Evolutionary conservation across 2,888 invertebrate genomes (phyloP).

Genomic region (Aelia acuminata): DNA sequence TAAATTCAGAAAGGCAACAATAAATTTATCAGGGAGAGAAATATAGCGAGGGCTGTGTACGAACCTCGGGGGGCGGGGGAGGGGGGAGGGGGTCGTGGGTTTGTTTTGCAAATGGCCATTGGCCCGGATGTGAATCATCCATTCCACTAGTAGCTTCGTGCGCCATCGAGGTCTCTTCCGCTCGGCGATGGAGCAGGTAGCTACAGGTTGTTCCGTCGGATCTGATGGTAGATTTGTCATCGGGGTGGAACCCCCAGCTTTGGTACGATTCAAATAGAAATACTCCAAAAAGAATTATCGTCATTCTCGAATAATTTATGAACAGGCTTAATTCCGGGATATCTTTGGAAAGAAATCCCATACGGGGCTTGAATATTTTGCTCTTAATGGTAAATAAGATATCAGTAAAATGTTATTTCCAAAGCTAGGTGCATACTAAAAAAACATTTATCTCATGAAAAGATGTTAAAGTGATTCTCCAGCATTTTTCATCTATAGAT

Average conservation of each 20-base stretch:
- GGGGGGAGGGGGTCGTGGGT: background rate
- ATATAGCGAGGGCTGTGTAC: background rate
- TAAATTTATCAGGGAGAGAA: slow-evolving; percentile 44
- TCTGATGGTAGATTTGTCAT: slow-evolving; percentile 34
- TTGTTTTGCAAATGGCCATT: slow-evolving; percentile 47
- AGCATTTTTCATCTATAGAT: too few species aligned
- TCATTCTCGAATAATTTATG: background rate
- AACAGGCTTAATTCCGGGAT: background rate
- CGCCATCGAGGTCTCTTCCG: background rate
- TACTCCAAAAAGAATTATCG: background rate
- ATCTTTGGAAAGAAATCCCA: background rate
- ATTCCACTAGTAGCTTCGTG: background rate
- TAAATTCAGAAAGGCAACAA: slow-evolving; percentile 19
- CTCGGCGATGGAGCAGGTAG: slow-evolving; percentile 13
- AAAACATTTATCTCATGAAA: too few species aligned
- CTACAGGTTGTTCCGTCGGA: slow-evolving; percentile 46
- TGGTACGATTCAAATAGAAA: background rate
- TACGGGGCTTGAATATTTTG: background rate
- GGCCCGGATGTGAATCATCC: slow-evolving; percentile 42
- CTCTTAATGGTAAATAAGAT: background rate
- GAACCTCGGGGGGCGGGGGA: background rate
- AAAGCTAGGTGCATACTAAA: too few species aligned
- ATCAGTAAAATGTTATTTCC: too few species aligned
- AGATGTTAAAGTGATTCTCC: too few species aligned
- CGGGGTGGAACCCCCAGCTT: background rate